Evolutionary conservation across 2,113 vertebrate genomes (phyloP).

Genomic region (Hemibagrus wyckioides): DNA sequence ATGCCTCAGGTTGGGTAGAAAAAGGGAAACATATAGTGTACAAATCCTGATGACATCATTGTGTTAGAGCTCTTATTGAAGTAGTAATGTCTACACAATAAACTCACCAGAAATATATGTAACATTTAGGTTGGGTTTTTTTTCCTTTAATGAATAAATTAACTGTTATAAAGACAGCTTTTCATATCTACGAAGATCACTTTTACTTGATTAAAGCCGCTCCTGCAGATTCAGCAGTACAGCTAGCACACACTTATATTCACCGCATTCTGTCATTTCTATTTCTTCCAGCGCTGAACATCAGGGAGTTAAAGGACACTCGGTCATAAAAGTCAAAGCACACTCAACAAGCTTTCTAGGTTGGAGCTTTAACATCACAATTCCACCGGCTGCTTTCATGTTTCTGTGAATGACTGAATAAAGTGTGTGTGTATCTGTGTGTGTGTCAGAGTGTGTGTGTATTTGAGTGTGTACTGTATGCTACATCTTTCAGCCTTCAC

Average conservation of each 20-base stretch:
- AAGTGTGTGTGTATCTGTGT: neutral
- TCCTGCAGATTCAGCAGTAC: neutral
- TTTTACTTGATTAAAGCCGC: neutral
- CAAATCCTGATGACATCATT: neutral
- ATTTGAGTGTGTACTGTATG: too few species aligned
- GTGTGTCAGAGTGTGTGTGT: neutral
- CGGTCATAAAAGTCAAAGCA: neutral
- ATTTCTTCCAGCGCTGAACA: neutral
- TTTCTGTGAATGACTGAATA: neutral
- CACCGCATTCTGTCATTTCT: neutral
- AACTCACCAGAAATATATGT: neutral
- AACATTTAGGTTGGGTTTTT: neutral
- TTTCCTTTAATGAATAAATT: neutral
- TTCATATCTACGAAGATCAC: neutral
- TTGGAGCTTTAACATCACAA: neutral
- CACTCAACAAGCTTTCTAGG: neutral
- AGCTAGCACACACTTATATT: neutral
- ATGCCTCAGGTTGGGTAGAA: too few species aligned
- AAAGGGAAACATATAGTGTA: too few species aligned
- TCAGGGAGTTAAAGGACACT: neutral
- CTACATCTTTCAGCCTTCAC: neutral
- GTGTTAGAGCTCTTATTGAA: neutral
- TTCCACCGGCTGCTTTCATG: neutral
- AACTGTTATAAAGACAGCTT: neutral
- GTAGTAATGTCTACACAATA: neutral